Evolutionary conservation across 2,888 invertebrate species (phyloP), one percentile per base, ranked within the genome.

Genomic region (Ophion slaviceki): DNA sequence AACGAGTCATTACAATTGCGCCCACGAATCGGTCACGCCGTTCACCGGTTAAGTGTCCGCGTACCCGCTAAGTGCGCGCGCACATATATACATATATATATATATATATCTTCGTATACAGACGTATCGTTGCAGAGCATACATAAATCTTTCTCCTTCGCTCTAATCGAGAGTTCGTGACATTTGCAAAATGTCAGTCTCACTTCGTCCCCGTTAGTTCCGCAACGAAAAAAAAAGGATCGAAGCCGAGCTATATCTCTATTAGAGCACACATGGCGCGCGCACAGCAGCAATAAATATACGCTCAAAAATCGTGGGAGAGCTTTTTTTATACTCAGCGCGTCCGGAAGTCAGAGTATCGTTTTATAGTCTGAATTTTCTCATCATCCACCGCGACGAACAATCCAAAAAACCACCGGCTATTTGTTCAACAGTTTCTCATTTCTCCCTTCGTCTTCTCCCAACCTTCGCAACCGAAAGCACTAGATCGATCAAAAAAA

Each of bases 1-100:
- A 84, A 77, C 83, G 86, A 83, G 80, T 83, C 86, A 83, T 86
- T 86, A 86, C 83, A 81, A 83, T 86, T 86, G 86, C 80, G 66
- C 83, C 83, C 83, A 78, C 83, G 80, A 81, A 81, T 86, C 86
- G 86, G 80, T 80, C 82, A 80, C 82, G 85, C 82, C 76, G 85
- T 80, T 79, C 70, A 78, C 81, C 64, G 70, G 17, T 70, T 70
- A 66, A 83, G 77, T 80, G 71, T 76, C 77, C 67, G 64, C 67
- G 68, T 64, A 47, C 64, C 75, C 47, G 45, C 32, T 64, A 11
- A 28, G 57, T 66, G 53, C 57, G 64, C 53, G 53, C 53, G 57
- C 32, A 24, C 28, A n/a, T 20, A 47, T 57, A 17, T 17, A 8
- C 32, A 0, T 47, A 61, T 24, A 59, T 57, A n/a, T 66, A 36